Evolutionary conservation across 2,888 invertebrate genomes (phyloP), one percentile per base, ranked within the genome.

Genomic region (Pollenia angustigena): DNA sequence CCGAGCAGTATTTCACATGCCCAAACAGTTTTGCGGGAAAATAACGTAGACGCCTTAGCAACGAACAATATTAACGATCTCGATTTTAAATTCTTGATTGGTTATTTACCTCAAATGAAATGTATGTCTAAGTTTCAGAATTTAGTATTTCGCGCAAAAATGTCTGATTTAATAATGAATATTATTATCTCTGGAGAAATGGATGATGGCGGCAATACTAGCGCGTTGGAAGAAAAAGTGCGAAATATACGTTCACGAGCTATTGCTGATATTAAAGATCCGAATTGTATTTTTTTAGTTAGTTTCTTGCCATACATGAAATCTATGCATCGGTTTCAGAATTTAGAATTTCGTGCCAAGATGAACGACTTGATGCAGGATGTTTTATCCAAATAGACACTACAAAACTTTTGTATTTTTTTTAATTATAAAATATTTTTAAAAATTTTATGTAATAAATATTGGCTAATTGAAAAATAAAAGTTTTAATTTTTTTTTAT

Each of bases 251-350:
- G 32, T 14, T 40, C 60, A 91, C 90, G 90, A 89, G 14, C 46
- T 9, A 4, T 32, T 14, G 9, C 18, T 11, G 48, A 50, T 68
- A 14, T 48, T 1, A 6, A 3, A 9, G 66, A 68, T 32, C 23
- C 91, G 0, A 91, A 92, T 72, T 92, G 92, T 56, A 91, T 91
- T 88, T 92, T 91, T 60, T 89, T 92, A 0, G 89, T 92, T 16
- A 92, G 91, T 64, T 91, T 92, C 56, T 75, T 92, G 89, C 91
- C 91, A 32, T 88, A 91, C 44, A 92, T 92, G 92, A 92, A 92
- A 87, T 90, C 90, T 88, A 91, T 92, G 91, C 85, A 89, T 64
- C 88, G 90, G 16, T 62, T 91, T 32, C 91, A 92, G 72, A 92
- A 92, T 81, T 82, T 92, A 18, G 87, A 88, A 83, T 92, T 92